Percentiles rank a stretch among this genome's conserved stretches.
phyloP scores from a whole-genome alignment of 2,888 invertebrate genomes.

The Nephrotoma guestfalica region DNA sequence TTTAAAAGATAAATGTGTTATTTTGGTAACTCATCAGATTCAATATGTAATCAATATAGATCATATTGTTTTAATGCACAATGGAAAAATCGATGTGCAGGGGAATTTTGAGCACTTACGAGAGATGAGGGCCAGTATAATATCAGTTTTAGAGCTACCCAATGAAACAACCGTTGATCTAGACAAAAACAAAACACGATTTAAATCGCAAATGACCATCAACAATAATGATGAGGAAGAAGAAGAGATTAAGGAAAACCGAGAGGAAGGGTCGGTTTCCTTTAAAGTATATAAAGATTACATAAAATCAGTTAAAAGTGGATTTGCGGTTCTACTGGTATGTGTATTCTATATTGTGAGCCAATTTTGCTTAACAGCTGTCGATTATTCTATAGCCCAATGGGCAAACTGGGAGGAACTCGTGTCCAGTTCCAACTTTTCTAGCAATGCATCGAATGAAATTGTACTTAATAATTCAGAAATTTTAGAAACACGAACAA shows the following conservation, averaged over 20 bases:
- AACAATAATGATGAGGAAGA: constrained; percentile 24
- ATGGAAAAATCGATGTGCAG: constrained; percentile 27
- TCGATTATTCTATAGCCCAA: constrained; percentile 60
- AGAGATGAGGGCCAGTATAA: constrained; percentile 29
- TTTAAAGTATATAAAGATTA: constrained; percentile 43
- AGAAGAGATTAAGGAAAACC: constrained; percentile 43
- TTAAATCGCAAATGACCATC: constrained; percentile 19
- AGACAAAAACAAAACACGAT: background rate
- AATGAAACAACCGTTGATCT: constrained; percentile 15
- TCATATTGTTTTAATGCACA: constrained; percentile 39
- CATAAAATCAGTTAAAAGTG: constrained; percentile 39
- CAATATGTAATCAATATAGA: constrained; percentile 44
- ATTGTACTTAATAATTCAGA: background rate
- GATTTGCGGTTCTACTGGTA: constrained; percentile 35
- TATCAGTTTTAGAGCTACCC: constrained; percentile 25
- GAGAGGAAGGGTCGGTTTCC: constrained; percentile 45
- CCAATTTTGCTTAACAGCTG: constrained; percentile 46
- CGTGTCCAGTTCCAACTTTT: background rate
- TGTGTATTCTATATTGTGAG: constrained; percentile 38
- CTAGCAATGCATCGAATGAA: background rate
- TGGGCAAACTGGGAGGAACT: constrained; percentile 38
- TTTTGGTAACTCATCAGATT: constrained; percentile 57
- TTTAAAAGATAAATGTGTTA: constrained; percentile 45
- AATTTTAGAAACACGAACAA: background rate
- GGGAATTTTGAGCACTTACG: constrained; percentile 34